A percentile compares a stretch with the other conserved stretches of the same genome.
Conservation (phyloP, 2,888 invertebrate genomes). For the Ceriagrion tenellum region DNA sequence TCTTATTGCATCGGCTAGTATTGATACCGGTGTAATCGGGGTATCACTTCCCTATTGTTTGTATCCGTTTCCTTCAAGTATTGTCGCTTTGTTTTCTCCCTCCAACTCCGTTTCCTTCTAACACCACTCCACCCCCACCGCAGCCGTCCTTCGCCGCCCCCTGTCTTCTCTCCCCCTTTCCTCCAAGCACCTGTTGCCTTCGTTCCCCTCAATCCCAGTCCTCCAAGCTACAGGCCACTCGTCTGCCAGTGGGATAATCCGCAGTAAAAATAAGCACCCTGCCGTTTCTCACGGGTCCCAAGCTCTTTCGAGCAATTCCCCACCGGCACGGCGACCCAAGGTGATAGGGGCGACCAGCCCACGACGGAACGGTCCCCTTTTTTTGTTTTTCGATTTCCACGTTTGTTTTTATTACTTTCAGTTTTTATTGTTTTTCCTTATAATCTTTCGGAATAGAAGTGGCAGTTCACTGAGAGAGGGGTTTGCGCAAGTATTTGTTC, state of each 20-base stretch:
- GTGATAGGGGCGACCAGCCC: too few relatives aligned
- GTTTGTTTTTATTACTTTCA: background rate
- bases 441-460: background rate
- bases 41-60: too few relatives aligned
- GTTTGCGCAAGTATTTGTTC: background rate
- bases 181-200: slow-evolving; percentile 22
- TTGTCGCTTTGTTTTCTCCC: too few relatives aligned
- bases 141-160: background rate
- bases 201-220: background rate
- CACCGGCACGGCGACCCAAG: background rate
- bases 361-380: background rate
- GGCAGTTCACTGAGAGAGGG: background rate
- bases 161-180: background rate
- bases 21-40: too few relatives aligned
- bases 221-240: background rate
- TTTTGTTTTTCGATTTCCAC: background rate
- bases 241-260: background rate
- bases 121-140: background rate
- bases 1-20: too few relatives aligned
- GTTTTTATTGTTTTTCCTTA: background rate
- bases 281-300: background rate
- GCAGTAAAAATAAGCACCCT: background rate
- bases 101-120: background rate
- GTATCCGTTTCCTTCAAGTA: too few relatives aligned
- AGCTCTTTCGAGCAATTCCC: background rate